Base-by-base conservation (phyloP, 2,888 invertebrate genomes). In the Cheilosia impressa region DNA sequence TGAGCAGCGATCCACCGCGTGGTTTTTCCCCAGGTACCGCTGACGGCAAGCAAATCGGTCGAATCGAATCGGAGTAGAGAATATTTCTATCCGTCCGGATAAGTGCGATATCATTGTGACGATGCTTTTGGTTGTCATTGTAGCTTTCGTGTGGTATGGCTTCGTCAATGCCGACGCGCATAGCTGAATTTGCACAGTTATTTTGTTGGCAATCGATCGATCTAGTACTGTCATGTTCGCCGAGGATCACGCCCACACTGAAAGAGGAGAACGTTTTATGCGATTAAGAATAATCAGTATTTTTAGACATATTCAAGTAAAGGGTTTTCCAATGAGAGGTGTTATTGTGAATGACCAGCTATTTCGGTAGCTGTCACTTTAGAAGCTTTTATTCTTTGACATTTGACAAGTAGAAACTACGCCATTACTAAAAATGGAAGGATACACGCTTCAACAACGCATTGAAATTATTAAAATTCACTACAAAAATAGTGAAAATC, bases 101-200 rank as follows among this genome's bases (percentile, higher is more conserved):
- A 4, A 97, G 91, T 0, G 96, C 96, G 52, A 97, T 96, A 89
- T 97, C 97, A 89, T 96, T 90, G 60, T 93, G 92, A 87, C 96
- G 95, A 89, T 95, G 94, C 0, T 89, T 88, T 60, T 94, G 93
- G 0, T 89, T 88, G 0, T 95, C 94, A 52, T 92, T 90, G 89
- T 96, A 97, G 0, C 91, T 89, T 87, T 95, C 95, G 89, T 97
- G 96, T 0, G 94, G 91, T 22, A 95, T 95, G 62, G 92, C 91
- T 89, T 95, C 93, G 87, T 95, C 95, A 4, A 96, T 92, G 0
- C 93, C 93, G 4, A 96, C 91, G 87, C 95, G 94, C n/a, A 94
- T 89, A 0, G 94, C 93, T 4, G 89, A 91, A 88, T 94, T 93
- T 2, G 94, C 93, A 89, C 93, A 94, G 9, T 71, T 76, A 5